These are phyloP conservation scores for Thymelicus sylvestris DNA, from an alignment of 2,888 invertebrate genomes.

Conservation along the genomic window DNA sequence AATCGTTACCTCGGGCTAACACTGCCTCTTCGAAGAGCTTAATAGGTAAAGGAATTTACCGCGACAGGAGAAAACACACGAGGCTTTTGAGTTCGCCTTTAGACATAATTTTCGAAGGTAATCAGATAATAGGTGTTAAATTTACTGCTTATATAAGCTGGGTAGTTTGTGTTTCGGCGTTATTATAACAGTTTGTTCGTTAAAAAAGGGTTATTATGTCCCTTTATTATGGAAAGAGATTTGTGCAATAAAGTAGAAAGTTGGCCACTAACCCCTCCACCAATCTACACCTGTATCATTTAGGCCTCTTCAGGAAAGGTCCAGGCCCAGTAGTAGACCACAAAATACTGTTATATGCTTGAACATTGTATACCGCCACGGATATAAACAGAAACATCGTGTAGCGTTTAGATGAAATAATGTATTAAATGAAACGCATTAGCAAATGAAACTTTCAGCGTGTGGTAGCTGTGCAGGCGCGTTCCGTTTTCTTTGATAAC, in stretches of 20 bases:
- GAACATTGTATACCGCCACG: neutral
- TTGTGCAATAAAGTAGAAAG: too few species aligned
- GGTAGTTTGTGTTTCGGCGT: slow-evolving; percentile 26
- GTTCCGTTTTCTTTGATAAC: slow-evolving; percentile 57
- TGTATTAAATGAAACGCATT: slow-evolving; percentile 24
- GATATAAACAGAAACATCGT: neutral
- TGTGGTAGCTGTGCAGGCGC: slow-evolving; percentile 16
- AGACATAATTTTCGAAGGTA: slow-evolving; percentile 71
- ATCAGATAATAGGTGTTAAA: slow-evolving; percentile 72
- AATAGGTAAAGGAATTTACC: slow-evolving; percentile 84
- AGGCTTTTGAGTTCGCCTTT: slow-evolving; percentile 75
- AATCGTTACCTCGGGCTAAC: slow-evolving; percentile 83
- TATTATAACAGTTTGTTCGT: neutral
- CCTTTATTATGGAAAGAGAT: too few species aligned
- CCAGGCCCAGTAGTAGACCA: too few species aligned
- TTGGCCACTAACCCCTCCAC: too few species aligned
- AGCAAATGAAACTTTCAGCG: slow-evolving; percentile 21
- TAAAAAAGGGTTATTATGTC: neutral
- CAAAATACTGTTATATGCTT: neutral
- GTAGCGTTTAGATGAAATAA: slow-evolving; percentile 7
- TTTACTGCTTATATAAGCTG: slow-evolving; percentile 48
- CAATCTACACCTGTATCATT: too few species aligned
- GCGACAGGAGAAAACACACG: slow-evolving; percentile 82
- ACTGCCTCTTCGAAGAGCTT: slow-evolving; percentile 82
- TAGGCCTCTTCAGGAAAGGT: too few species aligned